Percentiles rank a stretch among this genome's conserved stretches.
Conservation (phyloP, 2,888 invertebrate genomes). For the Trachelus tabidus region DNA sequence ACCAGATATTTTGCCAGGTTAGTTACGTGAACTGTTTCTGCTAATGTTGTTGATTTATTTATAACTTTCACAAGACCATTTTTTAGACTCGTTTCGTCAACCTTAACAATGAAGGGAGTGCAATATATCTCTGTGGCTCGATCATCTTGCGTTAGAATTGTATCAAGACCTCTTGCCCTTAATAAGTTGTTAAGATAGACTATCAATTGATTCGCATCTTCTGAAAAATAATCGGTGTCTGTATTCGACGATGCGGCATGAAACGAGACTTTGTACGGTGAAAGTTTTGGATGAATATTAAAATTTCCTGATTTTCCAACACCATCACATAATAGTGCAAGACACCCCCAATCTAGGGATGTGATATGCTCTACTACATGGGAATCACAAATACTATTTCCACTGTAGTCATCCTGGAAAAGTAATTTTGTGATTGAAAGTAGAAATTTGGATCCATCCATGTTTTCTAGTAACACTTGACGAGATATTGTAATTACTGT, state of each 20-base stretch:
- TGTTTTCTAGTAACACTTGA: constrained; percentile 9
- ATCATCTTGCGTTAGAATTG: constrained; percentile 47
- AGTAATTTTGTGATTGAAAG: constrained; percentile 23
- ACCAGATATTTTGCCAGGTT: constrained; percentile 49
- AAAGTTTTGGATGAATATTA: constrained; percentile 76
- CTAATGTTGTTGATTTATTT: constrained; percentile 67
- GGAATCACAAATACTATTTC: constrained; percentile 27
- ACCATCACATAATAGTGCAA: constrained; percentile 57
- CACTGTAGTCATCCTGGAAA: constrained; percentile 37
- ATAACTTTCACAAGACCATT: constrained; percentile 76
- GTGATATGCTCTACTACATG: constrained; percentile 53
- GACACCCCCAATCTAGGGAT: constrained; percentile 59
- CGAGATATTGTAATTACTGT: not conserved
- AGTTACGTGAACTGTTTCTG: constrained; percentile 56
- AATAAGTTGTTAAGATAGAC: constrained; percentile 70
- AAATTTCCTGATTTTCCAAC: constrained; percentile 64
- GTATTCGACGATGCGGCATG: constrained; percentile 67
- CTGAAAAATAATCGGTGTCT: constrained; percentile 46
- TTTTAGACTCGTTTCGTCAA: constrained; percentile 75
- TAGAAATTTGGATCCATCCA: not conserved
- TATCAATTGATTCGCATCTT: constrained; percentile 70
- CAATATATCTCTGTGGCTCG: constrained; percentile 58
- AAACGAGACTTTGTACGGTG: constrained; percentile 82
- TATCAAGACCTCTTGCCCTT: constrained; percentile 57
- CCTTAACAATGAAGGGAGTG: constrained; percentile 78